Conservation (phyloP, 2,888 invertebrate species). For the Drosophila sordidula region DNA sequence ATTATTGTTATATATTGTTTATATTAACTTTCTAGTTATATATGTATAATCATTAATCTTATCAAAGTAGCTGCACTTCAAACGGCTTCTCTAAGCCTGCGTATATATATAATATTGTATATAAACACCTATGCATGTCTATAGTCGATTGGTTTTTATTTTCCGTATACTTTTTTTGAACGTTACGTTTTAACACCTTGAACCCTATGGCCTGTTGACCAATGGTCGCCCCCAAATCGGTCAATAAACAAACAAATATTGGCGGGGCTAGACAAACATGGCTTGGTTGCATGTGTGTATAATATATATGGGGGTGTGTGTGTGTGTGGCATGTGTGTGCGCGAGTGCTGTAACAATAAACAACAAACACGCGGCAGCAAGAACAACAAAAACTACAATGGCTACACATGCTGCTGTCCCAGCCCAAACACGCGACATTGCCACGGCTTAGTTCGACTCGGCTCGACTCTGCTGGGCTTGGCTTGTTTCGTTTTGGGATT, state of each 20-base stretch:
- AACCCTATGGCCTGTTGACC: constrained; percentile 49
- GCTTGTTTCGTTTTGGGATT: not conserved
- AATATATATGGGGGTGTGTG: no score
- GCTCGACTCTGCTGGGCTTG: constrained; percentile 1
- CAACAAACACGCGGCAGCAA: constrained; percentile 52
- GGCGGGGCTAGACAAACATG: constrained; percentile 71
- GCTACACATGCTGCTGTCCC: constrained; percentile 53
- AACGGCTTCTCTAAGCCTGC: not conserved
- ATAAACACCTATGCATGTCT: constrained; percentile 3
- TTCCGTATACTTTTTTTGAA: constrained; percentile 19
- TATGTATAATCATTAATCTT: not conserved
- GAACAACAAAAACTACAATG: constrained; percentile 49
- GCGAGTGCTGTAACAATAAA: constrained; percentile 72
- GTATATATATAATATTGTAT: not conserved
- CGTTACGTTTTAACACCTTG: constrained; percentile 51
- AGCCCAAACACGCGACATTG: constrained; percentile 71
- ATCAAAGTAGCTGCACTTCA: not conserved
- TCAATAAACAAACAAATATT: constrained; percentile 81
- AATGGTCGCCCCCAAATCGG: constrained; percentile 72
- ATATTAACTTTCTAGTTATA: no score
- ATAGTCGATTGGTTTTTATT: constrained; percentile 7
- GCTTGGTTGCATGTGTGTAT: constrained; percentile 6
- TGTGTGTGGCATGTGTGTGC: constrained; percentile 32
- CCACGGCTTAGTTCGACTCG: constrained; percentile 36
- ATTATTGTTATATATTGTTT: no score